Conservation (phyloP, 2,888 invertebrate genomes). For the Xestoiulus laeticollis region DNA sequence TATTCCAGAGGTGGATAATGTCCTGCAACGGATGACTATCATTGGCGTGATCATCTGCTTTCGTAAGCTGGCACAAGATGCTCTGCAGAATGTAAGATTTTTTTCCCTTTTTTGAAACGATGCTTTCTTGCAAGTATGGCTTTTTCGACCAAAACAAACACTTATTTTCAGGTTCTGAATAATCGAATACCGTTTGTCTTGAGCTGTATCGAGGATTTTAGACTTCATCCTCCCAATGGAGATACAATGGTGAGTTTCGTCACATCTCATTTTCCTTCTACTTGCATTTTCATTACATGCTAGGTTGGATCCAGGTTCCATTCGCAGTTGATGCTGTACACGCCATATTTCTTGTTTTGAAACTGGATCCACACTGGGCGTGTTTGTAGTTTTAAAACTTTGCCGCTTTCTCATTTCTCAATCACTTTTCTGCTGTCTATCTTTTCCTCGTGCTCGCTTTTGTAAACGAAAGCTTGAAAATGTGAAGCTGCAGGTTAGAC, state of each 20-base stretch:
- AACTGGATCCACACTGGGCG: background rate
- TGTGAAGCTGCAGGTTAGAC: conserved; percentile 58
- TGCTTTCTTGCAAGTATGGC: too few species aligned
- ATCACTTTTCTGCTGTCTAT: conserved; percentile 50
- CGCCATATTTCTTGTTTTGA: conserved; percentile 59
- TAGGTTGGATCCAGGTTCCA: background rate
- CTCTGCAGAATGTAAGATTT: conserved; percentile 82
- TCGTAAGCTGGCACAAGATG: conserved; percentile 91
- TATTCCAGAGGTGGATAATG: conserved; percentile 82
- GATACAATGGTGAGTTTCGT: conserved; percentile 75
- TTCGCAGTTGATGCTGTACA: background rate
- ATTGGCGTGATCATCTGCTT: conserved; percentile 98
- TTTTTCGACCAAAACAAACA: background rate
- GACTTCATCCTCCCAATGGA: conserved; percentile 88
- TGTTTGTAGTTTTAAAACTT: conserved; percentile 21
- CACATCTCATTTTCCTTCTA: too few species aligned
- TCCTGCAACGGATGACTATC: conserved; percentile 95
- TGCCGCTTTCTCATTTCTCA: conserved; percentile 53
- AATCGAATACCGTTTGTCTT: conserved; percentile 95
- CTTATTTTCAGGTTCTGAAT: conserved; percentile 71
- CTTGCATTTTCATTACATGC: background rate
- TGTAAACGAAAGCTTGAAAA: conserved; percentile 57
- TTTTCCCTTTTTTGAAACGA: background rate
- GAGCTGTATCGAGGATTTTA: conserved; percentile 93
- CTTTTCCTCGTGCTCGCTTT: background rate